Base-by-base conservation (phyloP, 2,888 invertebrate species). In the Cephus nigrinus region DNA sequence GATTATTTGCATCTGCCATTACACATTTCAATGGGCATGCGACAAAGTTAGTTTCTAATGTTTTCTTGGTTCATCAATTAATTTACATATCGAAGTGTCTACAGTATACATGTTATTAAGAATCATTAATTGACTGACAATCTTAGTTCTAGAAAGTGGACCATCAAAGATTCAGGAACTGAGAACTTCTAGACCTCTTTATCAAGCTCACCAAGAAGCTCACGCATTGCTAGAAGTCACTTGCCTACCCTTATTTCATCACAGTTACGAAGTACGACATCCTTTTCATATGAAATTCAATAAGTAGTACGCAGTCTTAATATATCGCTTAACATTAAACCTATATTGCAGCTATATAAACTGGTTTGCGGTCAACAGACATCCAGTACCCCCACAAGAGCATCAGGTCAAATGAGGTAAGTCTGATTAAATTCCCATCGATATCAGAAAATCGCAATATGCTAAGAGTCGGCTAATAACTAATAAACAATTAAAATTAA, bases 121-220 rank as follows among this genome's bases (percentile, higher is more conserved):
- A 9, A 23, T 55, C 9, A 23, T 40, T 40, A 40, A 40, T 40
- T 23, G 2, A 55, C 35, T 77, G 12, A 76, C 23, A 36, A 68
- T 72, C 78, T 73, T 87, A 93, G 94, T 94, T 85, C 91, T 96
- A 79, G 93, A 94, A 76, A 94, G 93, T 36, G 93, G 94, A 0
- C 92, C 93, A 31, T 93, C 94, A 77, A 94, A 93, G 85, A 93
- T 95, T n/a, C 93, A 94, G 15, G 94, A 95, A 88, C 92, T 97
- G 77, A 94, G 96, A 88, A 96, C 96, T 4, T 96, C 96, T 55
- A 93, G 95, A 79, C 95, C 96, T 0, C 91, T 97, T 55, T 97
- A 95, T 89, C 94, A 96, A 90, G 96, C 97, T 0, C 96, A 96
- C 87, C 95, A 97, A 86, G 94, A 95, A 89, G 95, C 95, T 0